phyloP scores from a whole-genome alignment of 2,888 invertebrate genomes.

The Patella depressa region DNA sequence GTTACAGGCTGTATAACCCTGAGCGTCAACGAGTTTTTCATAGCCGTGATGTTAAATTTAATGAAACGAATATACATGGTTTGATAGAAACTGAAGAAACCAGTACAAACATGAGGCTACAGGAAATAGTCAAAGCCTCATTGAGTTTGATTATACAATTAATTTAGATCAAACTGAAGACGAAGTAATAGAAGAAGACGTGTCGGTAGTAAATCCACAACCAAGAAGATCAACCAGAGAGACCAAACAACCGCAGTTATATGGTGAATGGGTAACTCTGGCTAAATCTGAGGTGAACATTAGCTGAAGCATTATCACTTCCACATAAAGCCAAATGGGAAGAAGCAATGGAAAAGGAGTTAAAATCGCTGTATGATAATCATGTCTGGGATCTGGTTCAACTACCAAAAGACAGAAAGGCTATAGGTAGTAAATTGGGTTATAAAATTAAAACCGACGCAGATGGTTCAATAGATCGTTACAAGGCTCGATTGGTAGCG shows the following conservation, averaged over 20 bases:
- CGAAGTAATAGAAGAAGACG: too few species aligned
- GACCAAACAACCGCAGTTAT: not conserved
- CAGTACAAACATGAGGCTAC: too few species aligned
- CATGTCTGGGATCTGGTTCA: conserved; percentile 16
- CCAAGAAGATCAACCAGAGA: not conserved
- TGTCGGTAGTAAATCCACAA: not conserved
- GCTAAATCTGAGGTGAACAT: too few species aligned
- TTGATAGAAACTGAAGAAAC: too few species aligned
- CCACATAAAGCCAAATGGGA: conserved; percentile 14
- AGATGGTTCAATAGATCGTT: conserved; percentile 37
- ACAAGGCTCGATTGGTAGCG: conserved; percentile 44
- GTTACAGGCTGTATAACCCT: not conserved
- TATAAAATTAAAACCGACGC: conserved; percentile 36
- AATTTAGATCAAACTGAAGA: too few species aligned
- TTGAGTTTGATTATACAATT: too few species aligned
- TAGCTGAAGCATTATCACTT: too few species aligned
- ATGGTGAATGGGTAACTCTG: too few species aligned
- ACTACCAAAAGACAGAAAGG: conserved; percentile 17
- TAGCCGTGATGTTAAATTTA: not conserved
- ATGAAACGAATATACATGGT: not conserved
- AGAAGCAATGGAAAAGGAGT: conserved; percentile 27
- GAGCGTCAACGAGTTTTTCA: not conserved
- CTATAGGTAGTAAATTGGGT: conserved; percentile 20
- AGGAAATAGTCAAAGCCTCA: too few species aligned
- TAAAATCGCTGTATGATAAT: conserved; percentile 19